phyloP scores from a whole-genome alignment of 92 coral and sea anemone genomes.

The Desmophyllum pertusum region DNA sequence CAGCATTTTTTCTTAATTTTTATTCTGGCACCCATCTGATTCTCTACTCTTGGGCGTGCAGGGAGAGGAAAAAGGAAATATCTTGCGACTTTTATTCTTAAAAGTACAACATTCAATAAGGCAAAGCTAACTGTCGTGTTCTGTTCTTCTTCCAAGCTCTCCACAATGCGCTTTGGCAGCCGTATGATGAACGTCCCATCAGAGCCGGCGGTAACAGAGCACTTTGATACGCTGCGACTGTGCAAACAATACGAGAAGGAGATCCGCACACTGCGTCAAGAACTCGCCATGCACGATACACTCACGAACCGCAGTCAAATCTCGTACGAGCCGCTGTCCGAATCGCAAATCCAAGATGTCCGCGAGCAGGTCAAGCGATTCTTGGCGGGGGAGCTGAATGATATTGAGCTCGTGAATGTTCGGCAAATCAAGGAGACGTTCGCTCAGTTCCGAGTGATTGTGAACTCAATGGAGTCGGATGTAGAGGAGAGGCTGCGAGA shows the following conservation, averaged over 20 bases:
- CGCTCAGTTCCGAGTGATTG: conserved; percentile 82
- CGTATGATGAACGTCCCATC: conserved; percentile 94
- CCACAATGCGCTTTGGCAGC: conserved; percentile 91
- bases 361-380: conserved; percentile 84
- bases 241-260: conserved; percentile 93
- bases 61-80: no score
- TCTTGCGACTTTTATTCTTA: no score
- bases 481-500: conserved; percentile 82
- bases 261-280: conserved; percentile 86
- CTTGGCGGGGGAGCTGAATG: conserved; percentile 81
- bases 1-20: no score
- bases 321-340: conserved; percentile 95
- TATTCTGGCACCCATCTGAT: no score
- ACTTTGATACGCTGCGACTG: conserved; percentile 75
- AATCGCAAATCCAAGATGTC: conserved; percentile 83
- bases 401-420: conserved; percentile 92
- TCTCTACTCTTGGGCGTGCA: no score
- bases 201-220: conserved; percentile 91
- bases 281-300: conserved; percentile 97
- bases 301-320: conserved; percentile 98
- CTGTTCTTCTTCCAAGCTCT: conserved; percentile 61
- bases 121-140: neutral
- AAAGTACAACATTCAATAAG: neutral
- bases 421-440: conserved; percentile 97
- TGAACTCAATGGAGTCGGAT: conserved; percentile 75